phyloP scores from a whole-genome alignment of 2,113 vertebrate species.

The Scomber japonicus region DNA sequence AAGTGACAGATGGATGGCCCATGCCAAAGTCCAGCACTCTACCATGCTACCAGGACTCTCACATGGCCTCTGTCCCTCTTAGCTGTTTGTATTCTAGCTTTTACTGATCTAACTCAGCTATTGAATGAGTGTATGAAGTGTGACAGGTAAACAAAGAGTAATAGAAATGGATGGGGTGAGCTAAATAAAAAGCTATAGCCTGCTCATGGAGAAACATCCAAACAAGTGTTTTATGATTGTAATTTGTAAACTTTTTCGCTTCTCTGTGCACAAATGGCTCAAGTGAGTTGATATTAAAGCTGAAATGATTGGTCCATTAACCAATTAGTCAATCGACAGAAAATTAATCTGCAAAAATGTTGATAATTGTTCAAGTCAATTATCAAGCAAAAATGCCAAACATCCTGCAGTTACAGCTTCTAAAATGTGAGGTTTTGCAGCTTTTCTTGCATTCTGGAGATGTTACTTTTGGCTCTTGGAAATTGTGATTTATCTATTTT shows the following conservation, averaged over 20 bases:
- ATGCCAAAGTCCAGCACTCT: slow-evolving; percentile 65
- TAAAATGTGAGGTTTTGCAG: background rate
- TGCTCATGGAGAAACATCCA: slow-evolving; percentile 20
- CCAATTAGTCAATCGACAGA: background rate
- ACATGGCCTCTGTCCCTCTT: slow-evolving; percentile 50
- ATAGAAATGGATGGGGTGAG: slow-evolving; percentile 5
- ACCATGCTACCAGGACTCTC: slow-evolving; percentile 54
- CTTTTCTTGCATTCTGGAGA: no score
- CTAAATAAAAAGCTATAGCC: background rate
- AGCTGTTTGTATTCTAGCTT: slow-evolving; percentile 45
- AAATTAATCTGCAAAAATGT: background rate
- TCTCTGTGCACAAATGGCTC: background rate
- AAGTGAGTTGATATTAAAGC: background rate
- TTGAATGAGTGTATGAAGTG: slow-evolving; percentile 22
- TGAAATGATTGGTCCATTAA: background rate
- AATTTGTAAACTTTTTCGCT: no score
- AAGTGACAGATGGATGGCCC: slow-evolving; percentile 75
- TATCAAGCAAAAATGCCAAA: background rate
- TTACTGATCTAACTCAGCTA: slow-evolving; percentile 39
- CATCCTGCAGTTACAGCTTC: background rate
- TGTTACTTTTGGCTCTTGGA: background rate
- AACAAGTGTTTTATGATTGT: background rate
- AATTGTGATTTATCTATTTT: background rate
- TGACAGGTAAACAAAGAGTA: slow-evolving; percentile 59
- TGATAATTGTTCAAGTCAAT: background rate